These are phyloP conservation scores for Lycopodina hypogea DNA, from an alignment of 37 sponge, comb jelly and placozoan genomes.

Conservation along the genomic window DNA sequence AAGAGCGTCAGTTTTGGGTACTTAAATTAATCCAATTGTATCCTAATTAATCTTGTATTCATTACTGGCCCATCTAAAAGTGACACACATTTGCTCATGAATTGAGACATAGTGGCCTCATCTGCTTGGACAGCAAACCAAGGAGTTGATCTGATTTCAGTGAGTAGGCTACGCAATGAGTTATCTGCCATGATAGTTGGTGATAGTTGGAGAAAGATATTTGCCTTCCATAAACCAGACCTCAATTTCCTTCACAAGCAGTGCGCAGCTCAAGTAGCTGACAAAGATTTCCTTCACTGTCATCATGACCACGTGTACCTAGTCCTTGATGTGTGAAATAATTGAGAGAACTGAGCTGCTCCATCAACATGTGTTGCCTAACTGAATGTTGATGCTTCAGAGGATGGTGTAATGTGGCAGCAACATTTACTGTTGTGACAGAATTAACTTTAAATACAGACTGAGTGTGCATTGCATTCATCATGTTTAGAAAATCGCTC, in stretches of 20 bases:
- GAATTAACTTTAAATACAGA: too few species aligned
- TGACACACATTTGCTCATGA: slow-evolving; percentile 54
- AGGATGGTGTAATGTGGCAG: too few species aligned
- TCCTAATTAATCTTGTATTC: slow-evolving; percentile 46
- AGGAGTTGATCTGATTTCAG: slow-evolving; percentile 19
- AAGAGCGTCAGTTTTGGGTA: slow-evolving; percentile 58
- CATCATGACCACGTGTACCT: slow-evolving; percentile 53
- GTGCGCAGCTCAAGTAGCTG: slow-evolving; percentile 37
- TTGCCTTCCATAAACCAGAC: slow-evolving; percentile 31
- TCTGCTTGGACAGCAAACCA: slow-evolving; percentile 58
- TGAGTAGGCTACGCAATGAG: slow-evolving; percentile 1
- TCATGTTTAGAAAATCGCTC: too few species aligned
- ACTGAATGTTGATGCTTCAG: too few species aligned
- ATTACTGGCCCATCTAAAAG: slow-evolving; percentile 56
- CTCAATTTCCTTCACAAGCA: slow-evolving; percentile 25
- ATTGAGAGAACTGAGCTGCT: slow-evolving; percentile 32
- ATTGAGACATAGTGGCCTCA: slow-evolving; percentile 44
- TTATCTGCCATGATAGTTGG: slow-evolving; percentile 46
- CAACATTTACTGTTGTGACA: too few species aligned
- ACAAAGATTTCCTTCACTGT: slow-evolving; percentile 50
- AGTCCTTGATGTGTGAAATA: slow-evolving; percentile 55
- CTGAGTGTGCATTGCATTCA: too few species aligned
- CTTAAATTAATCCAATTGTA: slow-evolving; percentile 44
- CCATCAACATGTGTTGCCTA: slow-evolving; percentile 53
- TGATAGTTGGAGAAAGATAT: slow-evolving; percentile 55